A percentile compares a stretch with the other conserved stretches of the same genome.
Conservation (phyloP, 2,888 invertebrate species). For the Cephus rjabovi region DNA sequence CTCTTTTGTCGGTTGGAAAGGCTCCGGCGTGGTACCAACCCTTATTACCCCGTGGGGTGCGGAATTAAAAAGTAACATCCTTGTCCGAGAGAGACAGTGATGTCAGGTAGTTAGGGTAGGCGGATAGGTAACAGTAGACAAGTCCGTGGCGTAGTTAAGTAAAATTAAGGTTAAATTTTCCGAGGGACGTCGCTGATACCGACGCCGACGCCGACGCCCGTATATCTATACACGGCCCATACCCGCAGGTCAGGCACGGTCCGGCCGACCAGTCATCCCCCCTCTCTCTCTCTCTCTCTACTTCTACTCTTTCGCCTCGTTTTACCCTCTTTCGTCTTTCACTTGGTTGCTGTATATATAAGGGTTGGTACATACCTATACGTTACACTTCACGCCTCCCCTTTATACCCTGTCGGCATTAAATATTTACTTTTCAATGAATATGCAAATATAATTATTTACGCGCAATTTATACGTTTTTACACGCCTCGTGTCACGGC, state of each 20-base stretch:
- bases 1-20: slow-evolving; percentile 21
- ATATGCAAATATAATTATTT: slow-evolving; percentile 68
- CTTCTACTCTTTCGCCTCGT: slow-evolving; percentile 17
- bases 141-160: slow-evolving; percentile 45
- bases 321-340: slow-evolving; percentile 23
- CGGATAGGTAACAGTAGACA: background rate
- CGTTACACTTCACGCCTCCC: slow-evolving; percentile 18
- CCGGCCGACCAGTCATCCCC: background rate
- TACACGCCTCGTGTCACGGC: slow-evolving; percentile 48
- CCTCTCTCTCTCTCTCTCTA: slow-evolving; percentile 11
- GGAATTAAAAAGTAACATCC: slow-evolving; percentile 60
- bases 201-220: background rate
- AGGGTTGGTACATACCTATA: background rate
- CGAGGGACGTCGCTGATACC: slow-evolving; percentile 20
- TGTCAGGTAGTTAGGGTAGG: background rate
- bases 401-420: slow-evolving; percentile 47
- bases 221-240: background rate
- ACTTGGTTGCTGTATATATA: background rate
- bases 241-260: background rate
- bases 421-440: slow-evolving; percentile 67
- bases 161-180: slow-evolving; percentile 61
- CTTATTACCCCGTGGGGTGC: slow-evolving; percentile 3
- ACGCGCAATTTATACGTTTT: slow-evolving; percentile 66
- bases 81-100: slow-evolving; percentile 34
- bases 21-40: background rate